phyloP scores from a whole-genome alignment of 2,888 invertebrate species.

The Pterostichus madidus region DNA sequence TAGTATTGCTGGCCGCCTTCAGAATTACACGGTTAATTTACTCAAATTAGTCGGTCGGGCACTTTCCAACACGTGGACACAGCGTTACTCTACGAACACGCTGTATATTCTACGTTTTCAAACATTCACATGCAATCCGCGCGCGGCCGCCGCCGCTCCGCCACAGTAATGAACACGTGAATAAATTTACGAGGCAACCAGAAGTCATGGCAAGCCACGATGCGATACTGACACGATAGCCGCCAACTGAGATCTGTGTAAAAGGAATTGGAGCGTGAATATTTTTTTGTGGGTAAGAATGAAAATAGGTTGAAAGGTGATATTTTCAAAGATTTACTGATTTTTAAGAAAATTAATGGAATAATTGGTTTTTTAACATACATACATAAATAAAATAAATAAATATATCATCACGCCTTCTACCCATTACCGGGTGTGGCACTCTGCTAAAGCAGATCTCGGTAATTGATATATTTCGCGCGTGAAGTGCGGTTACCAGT shows the following conservation, averaged over 20 bases:
- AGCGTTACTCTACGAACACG: not conserved
- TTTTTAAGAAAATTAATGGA: not conserved
- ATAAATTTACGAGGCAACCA: conserved; percentile 39
- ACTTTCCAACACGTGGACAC: conserved; percentile 55
- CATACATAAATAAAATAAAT: too few species aligned
- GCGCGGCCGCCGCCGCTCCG: conserved; percentile 1
- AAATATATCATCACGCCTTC: too few species aligned
- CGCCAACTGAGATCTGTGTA: conserved; percentile 12
- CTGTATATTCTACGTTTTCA: conserved; percentile 33
- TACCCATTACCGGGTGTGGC: too few species aligned
- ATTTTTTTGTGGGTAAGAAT: conserved; percentile 5
- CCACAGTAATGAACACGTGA: conserved; percentile 40
- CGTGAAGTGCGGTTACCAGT: too few species aligned
- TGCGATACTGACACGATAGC: not conserved
- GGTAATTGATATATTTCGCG: too few species aligned
- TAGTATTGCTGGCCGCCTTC: not conserved
- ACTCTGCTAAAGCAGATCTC: too few species aligned
- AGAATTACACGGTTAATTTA: conserved; percentile 62
- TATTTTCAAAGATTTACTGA: not conserved
- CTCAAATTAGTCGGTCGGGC: conserved; percentile 54
- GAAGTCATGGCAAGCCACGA: not conserved
- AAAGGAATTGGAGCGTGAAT: conserved; percentile 11
- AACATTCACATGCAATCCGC: conserved; percentile 51
- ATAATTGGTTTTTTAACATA: too few species aligned
- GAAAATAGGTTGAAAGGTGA: not conserved